Evolutionary conservation across 2,113 vertebrate species (phyloP).

Genomic region (Axis porcinus): DNA sequence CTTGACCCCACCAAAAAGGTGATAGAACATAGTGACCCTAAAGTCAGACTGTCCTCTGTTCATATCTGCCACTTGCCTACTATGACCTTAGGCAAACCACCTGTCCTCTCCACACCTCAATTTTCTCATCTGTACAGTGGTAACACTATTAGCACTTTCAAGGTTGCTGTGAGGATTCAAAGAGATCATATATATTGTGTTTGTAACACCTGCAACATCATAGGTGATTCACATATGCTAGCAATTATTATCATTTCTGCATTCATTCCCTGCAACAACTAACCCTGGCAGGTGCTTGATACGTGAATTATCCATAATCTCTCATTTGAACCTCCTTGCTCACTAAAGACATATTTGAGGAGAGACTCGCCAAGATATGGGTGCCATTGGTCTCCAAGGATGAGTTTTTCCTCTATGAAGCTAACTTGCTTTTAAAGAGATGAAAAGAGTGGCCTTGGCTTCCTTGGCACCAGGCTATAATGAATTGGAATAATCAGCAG

Average conservation of each 20-base stretch:
- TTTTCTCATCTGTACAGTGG: not conserved
- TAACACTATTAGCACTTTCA: not conserved
- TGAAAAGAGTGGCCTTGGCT: not conserved
- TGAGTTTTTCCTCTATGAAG: not conserved
- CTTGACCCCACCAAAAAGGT: not conserved
- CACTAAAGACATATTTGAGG: not conserved
- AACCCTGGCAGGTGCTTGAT: not conserved
- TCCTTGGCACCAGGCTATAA: not conserved
- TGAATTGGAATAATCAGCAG: not conserved
- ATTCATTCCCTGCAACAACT: not conserved
- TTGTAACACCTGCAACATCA: not conserved
- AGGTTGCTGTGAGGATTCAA: not conserved
- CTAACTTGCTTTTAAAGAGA: conserved; percentile 4
- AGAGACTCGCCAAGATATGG: not conserved
- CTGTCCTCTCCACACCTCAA: not conserved
- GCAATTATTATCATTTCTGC: not conserved
- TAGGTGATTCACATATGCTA: not conserved
- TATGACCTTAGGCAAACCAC: not conserved
- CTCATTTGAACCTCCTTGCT: not conserved
- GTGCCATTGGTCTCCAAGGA: not conserved
- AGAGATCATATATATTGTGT: not conserved
- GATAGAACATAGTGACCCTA: not conserved
- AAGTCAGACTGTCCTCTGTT: not conserved
- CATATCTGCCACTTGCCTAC: not conserved
- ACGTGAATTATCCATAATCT: not conserved